Evolutionary conservation across 2,113 vertebrate species (phyloP).

Genomic region (Pterocles orientalis): DNA sequence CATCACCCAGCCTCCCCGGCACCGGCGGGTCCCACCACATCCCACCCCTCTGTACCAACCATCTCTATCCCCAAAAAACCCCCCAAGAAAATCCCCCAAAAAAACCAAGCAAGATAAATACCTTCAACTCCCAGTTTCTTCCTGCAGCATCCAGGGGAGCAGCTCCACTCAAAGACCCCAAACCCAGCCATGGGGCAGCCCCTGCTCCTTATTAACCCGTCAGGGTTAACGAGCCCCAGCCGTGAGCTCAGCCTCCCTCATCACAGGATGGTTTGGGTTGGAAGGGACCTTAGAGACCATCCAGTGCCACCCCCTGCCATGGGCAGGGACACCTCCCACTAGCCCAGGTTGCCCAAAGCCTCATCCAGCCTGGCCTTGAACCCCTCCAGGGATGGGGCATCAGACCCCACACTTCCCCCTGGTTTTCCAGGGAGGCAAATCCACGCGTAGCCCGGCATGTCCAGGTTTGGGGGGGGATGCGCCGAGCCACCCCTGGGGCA

Average conservation of each 20-base stretch:
- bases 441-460: rapidly evolving
- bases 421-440: background rate
- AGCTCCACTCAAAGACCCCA: background rate
- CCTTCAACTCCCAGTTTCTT: background rate
- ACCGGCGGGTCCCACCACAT: background rate
- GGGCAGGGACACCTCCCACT: no score
- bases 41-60: background rate
- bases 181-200: background rate
- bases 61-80: background rate
- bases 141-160: background rate
- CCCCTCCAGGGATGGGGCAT: no score
- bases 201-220: background rate
- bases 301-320: no score
- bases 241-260: background rate
- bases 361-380: no score
- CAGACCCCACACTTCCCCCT: rapidly evolving
- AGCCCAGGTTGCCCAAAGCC: no score
- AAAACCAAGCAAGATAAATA: background rate
- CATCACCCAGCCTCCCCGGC: background rate
- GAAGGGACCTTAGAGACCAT: no score
- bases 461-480: background rate
- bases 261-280: no score
- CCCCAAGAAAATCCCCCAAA: no score
- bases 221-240: background rate
- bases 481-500: rapidly evolving